phyloP scores from a whole-genome alignment of 2,797 vertebrate species.

The Masticophis lateralis region DNA sequence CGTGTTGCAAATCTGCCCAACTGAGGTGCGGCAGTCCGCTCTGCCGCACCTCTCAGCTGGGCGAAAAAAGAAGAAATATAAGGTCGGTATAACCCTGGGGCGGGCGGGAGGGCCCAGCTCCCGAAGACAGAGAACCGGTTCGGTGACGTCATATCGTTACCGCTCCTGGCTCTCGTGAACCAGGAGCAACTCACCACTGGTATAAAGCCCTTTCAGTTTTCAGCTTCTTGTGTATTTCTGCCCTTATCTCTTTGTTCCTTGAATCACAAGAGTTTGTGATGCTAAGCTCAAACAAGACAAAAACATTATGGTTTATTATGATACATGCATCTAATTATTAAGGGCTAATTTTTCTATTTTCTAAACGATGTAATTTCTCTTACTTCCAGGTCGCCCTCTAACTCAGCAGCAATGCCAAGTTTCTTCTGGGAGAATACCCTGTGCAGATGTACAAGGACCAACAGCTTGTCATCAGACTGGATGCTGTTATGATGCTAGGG shows the following conservation, averaged over 20 bases:
- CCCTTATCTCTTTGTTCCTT: not conserved
- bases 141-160: too few relatives aligned
- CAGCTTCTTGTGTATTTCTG: not conserved
- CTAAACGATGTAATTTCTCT: not conserved
- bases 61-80: too few relatives aligned
- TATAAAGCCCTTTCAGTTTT: not conserved
- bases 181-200: too few relatives aligned
- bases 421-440: slow-evolving; percentile 46
- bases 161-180: too few relatives aligned
- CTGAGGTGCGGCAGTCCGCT: too few relatives aligned
- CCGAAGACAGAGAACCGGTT: too few relatives aligned
- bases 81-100: too few relatives aligned
- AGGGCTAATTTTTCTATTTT: not conserved
- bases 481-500: slow-evolving; percentile 63
- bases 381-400: slow-evolving; percentile 25
- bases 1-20: too few relatives aligned
- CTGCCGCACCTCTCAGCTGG: too few relatives aligned
- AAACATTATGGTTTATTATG: not conserved
- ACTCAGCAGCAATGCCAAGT: slow-evolving; percentile 56
- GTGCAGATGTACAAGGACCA: not conserved
- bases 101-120: too few relatives aligned
- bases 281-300: not conserved
- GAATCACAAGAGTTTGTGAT: not conserved
- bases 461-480: slow-evolving; percentile 56
- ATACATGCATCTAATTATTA: not conserved